Evolutionary conservation across 30 jellyfish, hydroid and myxozoan species (phyloP).

Genomic region (Rhopilema esculentum): DNA sequence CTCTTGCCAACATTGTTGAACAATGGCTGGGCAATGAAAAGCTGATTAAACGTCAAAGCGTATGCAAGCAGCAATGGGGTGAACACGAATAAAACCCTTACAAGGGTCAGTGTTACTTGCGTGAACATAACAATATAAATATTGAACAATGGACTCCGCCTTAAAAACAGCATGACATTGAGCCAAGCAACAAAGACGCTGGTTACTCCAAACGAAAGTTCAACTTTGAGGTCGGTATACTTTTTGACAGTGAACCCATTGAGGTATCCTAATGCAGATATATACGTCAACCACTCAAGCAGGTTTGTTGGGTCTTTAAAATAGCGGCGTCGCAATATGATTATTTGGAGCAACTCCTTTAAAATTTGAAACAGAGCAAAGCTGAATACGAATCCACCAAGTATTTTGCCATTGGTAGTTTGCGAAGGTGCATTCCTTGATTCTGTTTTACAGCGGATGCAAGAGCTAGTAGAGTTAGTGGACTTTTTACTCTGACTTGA

Average conservation of each 20-base stretch:
- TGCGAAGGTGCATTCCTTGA: constrained; percentile 13
- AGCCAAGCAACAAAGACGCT: constrained; percentile 71
- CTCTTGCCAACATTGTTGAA: constrained; percentile 54
- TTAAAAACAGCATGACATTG: constrained; percentile 64
- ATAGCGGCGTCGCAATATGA: constrained; percentile 21
- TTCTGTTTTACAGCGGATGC: constrained; percentile 3
- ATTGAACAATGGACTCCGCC: constrained; percentile 80
- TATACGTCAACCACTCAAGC: constrained; percentile 53
- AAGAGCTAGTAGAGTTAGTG: too few relatives aligned
- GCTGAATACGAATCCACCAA: constrained; percentile 7
- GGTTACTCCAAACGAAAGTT: constrained; percentile 62
- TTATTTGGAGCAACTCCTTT: constrained; percentile 62
- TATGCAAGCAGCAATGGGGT: constrained; percentile 75
- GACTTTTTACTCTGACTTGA: too few relatives aligned
- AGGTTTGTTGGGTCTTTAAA: constrained; percentile 62
- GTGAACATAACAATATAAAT: constrained; percentile 82
- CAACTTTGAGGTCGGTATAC: not conserved
- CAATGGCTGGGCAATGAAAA: constrained; percentile 34
- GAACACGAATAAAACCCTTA: constrained; percentile 69
- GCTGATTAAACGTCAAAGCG: constrained; percentile 71
- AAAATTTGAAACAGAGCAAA: constrained; percentile 14
- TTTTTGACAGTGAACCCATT: constrained; percentile 25
- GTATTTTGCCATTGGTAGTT: constrained; percentile 1
- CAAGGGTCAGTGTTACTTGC: constrained; percentile 66
- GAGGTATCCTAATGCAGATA: constrained; percentile 58